Conservation (phyloP, 2,888 invertebrate genomes). For the Linnaemya vulpina region DNA sequence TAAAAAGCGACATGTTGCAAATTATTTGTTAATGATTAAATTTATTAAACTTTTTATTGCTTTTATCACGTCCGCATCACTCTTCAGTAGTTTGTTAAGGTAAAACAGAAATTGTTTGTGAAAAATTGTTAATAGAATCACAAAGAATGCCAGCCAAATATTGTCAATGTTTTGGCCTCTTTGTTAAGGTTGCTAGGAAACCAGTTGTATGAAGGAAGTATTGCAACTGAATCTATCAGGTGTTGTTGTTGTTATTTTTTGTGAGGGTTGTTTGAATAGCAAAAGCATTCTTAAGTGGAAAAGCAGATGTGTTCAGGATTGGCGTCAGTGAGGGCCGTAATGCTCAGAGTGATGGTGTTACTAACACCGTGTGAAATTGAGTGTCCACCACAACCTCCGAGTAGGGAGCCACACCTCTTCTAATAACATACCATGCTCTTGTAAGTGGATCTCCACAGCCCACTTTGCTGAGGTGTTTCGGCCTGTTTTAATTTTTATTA, state of each 20-base stretch:
- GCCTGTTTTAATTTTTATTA: too few species aligned
- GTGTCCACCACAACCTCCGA: too few species aligned
- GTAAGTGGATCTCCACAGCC: too few species aligned
- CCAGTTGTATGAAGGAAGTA: not conserved
- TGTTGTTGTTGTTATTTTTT: slow-evolving; percentile 17
- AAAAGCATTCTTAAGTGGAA: not conserved
- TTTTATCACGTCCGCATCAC: slow-evolving; percentile 27
- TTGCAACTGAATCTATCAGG: slow-evolving; percentile 55
- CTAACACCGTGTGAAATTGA: too few species aligned
- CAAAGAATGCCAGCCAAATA: not conserved
- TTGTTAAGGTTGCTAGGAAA: slow-evolving; percentile 57
- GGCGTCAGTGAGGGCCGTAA: too few species aligned
- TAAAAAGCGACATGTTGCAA: slow-evolving; percentile 93
- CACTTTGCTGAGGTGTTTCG: too few species aligned
- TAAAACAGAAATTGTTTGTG: not conserved
- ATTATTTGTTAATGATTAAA: not conserved
- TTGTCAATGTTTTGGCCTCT: slow-evolving; percentile 40
- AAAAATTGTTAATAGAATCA: slow-evolving; percentile 2
- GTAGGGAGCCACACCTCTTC: too few species aligned
- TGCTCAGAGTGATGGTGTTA: too few species aligned
- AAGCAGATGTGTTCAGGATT: too few species aligned
- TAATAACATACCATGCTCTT: too few species aligned
- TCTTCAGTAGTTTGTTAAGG: not conserved
- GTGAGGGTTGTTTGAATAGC: not conserved
- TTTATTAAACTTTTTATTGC: not conserved